Base-by-base conservation (phyloP, 2,888 invertebrate species). In the Rhodophaea formosa region DNA sequence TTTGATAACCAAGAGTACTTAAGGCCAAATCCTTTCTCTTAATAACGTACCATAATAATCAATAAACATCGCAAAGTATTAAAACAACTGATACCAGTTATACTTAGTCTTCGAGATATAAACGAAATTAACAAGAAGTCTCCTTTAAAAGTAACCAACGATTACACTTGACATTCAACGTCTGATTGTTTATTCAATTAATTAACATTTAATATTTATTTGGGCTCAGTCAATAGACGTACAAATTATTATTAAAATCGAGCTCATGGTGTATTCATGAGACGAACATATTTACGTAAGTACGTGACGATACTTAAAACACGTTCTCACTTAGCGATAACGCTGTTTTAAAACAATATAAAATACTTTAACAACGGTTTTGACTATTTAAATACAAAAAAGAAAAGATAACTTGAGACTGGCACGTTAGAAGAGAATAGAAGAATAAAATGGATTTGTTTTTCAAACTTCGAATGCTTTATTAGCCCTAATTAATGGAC, bases 141-240 rank as follows among this genome's bases (percentile, higher is more conserved):
- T n/a, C 39, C 12, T 6, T 39, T 1, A 39, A 1, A 39, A 39
- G 12, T 5, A 39, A 39, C 39, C n/a, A 39, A 3, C 2, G 12
- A 8, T 35, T 12, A 23, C 23, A 5, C 17, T 35, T 39, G 12
- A 17, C 32, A 51, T 51, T 35, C 35, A 17, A 51, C 35, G 14
- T 1, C 16, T 7, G 16, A 7, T 16, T 51, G 35, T 32, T 32
- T 51, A 51, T 35, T 51, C 16, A 39, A 39, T 51, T 51, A 35
- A 35, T 51, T 51, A 35, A 51, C 35, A 51, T 51, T 51, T 35
- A 35, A 51, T 51, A 51, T 51, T 51, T 16, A 35, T 51, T 35
- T 35, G 16, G 51, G 35, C 10, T 35, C 51, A 51, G 16, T 51
- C 35, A 35, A 51, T 17, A 51, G 39, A 51, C 51, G 12, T 16